Evolutionary conservation across 2,888 invertebrate species (phyloP), one percentile per base, ranked within the genome.

Genomic region (Spialia ferax): DNA sequence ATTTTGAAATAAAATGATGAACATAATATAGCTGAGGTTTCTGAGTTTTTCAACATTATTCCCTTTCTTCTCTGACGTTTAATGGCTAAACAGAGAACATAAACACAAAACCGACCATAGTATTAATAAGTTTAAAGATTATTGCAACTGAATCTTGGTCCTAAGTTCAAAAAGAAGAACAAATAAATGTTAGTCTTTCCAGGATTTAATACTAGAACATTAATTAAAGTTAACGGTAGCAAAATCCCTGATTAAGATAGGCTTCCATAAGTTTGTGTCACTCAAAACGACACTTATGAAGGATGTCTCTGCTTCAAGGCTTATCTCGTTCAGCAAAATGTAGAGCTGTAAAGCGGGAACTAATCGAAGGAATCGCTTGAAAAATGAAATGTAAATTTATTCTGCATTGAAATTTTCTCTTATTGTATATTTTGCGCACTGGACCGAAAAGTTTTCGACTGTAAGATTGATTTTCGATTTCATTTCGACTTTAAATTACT

Each of bases 281-380:
- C 56, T 65, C 64, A 65, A 38, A 59, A 35, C 15, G 64, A 65
- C 64, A 65, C 59, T 65, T 65, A 65, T 65, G 64, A 65, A 57
- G 57, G 64, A 65, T 50, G 64, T 63, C 45, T 56, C 22, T 45
- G 18, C 29, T 48, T 56, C 15, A 32, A 56, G 22, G 29, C 22
- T 32, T 56, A 56, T 56, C 63, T 65, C 38, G 18, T 57, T 50
- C 56, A 45, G 63, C 32, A 2, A 32, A 55, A 57, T 59, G 57
- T 65, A 50, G 20, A 55, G 54, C n/a, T 63, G n/a, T n/a, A n/a
- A 35, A 50, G 29, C 26, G 26, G 50, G 10, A 65, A 59, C 48
- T 64, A 57, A 63, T 61, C 61, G 50, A 22, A 20, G 23, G 22
- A 23, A 57, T 50, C 57, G 29, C 18, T 61, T 23, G 50, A 50